Evolutionary conservation across 2,797 vertebrate species (phyloP).

Genomic region (Hippocampus kuda): DNA sequence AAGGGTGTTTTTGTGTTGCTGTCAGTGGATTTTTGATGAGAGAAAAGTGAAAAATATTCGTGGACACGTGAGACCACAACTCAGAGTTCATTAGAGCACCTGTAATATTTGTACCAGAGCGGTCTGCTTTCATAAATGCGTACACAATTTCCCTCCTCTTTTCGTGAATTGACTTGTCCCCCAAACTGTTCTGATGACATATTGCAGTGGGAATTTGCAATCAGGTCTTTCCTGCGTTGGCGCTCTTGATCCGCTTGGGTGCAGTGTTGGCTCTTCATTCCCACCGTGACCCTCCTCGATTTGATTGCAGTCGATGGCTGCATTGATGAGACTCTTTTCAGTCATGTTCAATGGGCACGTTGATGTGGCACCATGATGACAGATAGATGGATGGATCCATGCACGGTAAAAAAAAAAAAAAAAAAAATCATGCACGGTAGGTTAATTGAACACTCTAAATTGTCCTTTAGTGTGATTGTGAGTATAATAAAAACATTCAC

Average conservation of each 20-base stretch:
- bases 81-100: slow-evolving; percentile 24
- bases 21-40: slow-evolving; percentile 17
- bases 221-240: neutral
- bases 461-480: no score
- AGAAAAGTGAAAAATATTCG: slow-evolving; percentile 12
- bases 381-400: no score
- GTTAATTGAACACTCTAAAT: no score
- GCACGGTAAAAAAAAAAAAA: neutral
- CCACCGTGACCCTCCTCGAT: neutral
- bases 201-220: slow-evolving; percentile 7
- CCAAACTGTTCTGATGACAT: slow-evolving; percentile 2
- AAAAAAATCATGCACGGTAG: no score
- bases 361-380: no score
- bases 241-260: slow-evolving; percentile 44
- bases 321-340: slow-evolving; percentile 17
- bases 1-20: slow-evolving; percentile 23
- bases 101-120: slow-evolving; percentile 13
- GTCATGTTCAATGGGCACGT: slow-evolving; percentile 20
- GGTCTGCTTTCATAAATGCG: slow-evolving; percentile 12
- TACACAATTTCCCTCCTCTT: slow-evolving; percentile 10
- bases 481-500: no score
- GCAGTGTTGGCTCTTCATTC: slow-evolving; percentile 45
- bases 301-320: slow-evolving; percentile 18
- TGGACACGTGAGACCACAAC: slow-evolving; percentile 7
- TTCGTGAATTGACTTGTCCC: neutral